Evolutionary conservation across 2,888 invertebrate species (phyloP).

Genomic region (Metacarcinus magister): DNA sequence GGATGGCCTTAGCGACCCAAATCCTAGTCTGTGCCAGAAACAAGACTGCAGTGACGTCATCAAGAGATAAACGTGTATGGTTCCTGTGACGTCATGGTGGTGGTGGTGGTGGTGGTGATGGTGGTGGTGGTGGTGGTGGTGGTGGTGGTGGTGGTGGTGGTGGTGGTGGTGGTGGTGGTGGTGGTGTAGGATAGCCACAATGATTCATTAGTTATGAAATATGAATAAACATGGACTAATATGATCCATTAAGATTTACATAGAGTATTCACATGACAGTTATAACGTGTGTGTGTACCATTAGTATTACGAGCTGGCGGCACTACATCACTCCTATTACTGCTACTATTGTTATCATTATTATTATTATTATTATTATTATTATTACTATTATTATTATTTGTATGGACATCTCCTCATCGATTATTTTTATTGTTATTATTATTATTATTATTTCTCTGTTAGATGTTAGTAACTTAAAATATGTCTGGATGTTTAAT

Average conservation of each 20-base stretch:
- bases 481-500: too few relatives aligned
- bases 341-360: background rate
- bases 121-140: background rate
- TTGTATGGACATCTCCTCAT: too few relatives aligned
- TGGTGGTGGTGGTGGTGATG: background rate
- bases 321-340: background rate
- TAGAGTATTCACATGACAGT: background rate
- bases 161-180: conserved; percentile 9
- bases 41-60: background rate
- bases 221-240: background rate
- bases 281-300: background rate
- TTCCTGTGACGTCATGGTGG: background rate
- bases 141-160: background rate
- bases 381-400: background rate
- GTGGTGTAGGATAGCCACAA: background rate
- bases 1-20: background rate
- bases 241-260: conserved; percentile 30
- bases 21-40: background rate
- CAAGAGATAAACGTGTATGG: conserved; percentile 2
- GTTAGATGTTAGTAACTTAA: too few relatives aligned
- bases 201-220: background rate
- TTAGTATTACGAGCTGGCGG: background rate
- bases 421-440: background rate
- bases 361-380: background rate
- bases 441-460: background rate